phyloP scores from a whole-genome alignment of 2,113 vertebrate species.

The human (Homo sapiens) region GRCh38 chr3:6464001-6464500 shows the following conservation, averaged over 20 bases:
- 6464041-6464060: not conserved
- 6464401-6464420: not conserved
- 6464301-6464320: not conserved
- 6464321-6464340: conserved; percentile 22
- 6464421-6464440: not conserved
- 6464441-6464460: not conserved
- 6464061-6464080: not conserved
- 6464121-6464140: not conserved
- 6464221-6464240: not conserved
- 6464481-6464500: conserved; percentile 10
- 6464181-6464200: not conserved
- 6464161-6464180: not conserved
- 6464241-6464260: not conserved
- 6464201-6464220: not conserved
- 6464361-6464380: not conserved
- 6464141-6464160: not conserved
- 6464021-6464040: not conserved
- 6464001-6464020: not conserved
- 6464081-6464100: not conserved
- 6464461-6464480: conserved; percentile 25
- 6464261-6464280: not conserved
- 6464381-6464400: not conserved
- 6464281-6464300: not conserved
- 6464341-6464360: not conserved
- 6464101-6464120: not conserved